Evolutionary conservation across 2,888 invertebrate species (phyloP).

Genomic region (Nomada goodeniana): DNA sequence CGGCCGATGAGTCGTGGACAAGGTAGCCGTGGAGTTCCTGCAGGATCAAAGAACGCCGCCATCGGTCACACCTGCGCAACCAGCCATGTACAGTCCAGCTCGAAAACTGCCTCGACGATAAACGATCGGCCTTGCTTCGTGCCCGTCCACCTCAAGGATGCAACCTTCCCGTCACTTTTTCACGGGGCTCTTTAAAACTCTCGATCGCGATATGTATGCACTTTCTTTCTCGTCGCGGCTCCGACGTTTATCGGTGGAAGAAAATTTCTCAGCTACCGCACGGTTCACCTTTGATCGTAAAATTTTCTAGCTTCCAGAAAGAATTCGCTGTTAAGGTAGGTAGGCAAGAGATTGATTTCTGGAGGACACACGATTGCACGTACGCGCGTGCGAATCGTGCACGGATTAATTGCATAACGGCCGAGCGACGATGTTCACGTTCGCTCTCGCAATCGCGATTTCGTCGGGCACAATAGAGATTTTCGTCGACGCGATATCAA

Average conservation of each 20-base stretch:
- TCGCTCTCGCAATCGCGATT: neutral
- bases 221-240: neutral
- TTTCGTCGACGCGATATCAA: conserved; percentile 23
- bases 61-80: conserved; percentile 84
- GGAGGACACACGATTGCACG: too few relatives aligned
- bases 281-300: neutral
- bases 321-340: too few relatives aligned
- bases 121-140: conserved; percentile 40
- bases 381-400: too few relatives aligned
- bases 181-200: conserved; percentile 3
- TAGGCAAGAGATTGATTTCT: too few relatives aligned
- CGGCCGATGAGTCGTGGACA: conserved; percentile 77
- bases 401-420: conserved; percentile 26
- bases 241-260: neutral
- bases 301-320: too few relatives aligned
- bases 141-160: conserved; percentile 24
- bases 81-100: conserved; percentile 78
- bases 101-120: conserved; percentile 70
- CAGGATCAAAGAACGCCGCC: conserved; percentile 83
- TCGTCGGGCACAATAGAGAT: neutral
- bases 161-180: conserved; percentile 3
- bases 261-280: neutral
- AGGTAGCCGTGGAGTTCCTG: conserved; percentile 80
- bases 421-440: neutral
- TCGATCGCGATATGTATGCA: too few relatives aligned